Conservation (phyloP, 2,113 vertebrate species). For the Morone chrysops region DNA sequence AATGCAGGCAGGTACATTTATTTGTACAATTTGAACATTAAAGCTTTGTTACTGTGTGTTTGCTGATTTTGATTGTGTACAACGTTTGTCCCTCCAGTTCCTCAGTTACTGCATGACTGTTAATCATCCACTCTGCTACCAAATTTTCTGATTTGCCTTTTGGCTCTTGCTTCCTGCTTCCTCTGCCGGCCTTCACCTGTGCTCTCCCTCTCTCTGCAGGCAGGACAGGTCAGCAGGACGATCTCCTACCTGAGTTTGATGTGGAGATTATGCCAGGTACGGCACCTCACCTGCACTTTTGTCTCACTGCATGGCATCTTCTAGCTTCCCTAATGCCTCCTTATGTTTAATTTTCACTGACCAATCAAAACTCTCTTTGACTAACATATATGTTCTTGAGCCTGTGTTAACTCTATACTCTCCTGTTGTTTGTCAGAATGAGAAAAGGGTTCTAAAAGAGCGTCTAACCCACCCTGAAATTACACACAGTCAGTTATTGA, state of each 20-base stretch:
- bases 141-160: conserved; percentile 62
- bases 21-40: not conserved
- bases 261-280: conserved; percentile 99
- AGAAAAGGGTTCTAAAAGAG: not conserved
- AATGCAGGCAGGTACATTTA: not conserved
- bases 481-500: not conserved
- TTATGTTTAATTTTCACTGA: conserved; percentile 28
- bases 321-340: conserved; percentile 48
- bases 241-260: conserved; percentile 99
- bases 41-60: not conserved
- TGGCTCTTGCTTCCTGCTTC: conserved; percentile 68
- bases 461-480: not conserved
- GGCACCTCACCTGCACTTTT: conserved; percentile 62
- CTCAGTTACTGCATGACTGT: conserved; percentile 45
- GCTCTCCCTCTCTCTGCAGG: conserved; percentile 91
- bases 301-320: conserved; percentile 45
- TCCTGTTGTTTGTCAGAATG: not conserved
- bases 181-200: conserved; percentile 81
- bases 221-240: conserved; percentile 96
- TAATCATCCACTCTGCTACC: conserved; percentile 37
- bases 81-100: too few species aligned
- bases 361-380: conserved; percentile 45
- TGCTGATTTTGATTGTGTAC: not conserved
- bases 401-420: not conserved
- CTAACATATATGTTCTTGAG: conserved; percentile 29